A percentile compares a stretch with the other conserved stretches of the same genome.
These are phyloP conservation scores for Beroe forskalii DNA, from an alignment of 37 sponge, comb jelly and placozoan species.

Conservation along the genomic window DNA sequence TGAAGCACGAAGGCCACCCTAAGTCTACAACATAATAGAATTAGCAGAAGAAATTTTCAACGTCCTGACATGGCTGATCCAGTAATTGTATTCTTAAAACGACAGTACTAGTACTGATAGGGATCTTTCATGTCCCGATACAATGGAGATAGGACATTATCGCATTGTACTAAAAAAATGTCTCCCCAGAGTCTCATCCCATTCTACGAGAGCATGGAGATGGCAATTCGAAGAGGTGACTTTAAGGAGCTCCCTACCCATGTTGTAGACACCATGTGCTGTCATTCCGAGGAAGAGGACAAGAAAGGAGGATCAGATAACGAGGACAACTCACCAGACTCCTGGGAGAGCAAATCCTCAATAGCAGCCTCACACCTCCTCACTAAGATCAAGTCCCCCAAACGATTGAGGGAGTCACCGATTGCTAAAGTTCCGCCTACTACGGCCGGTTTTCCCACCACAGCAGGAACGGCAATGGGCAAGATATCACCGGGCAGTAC, in stretches of 20 bases:
- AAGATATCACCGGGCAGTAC: too few species aligned
- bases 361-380: neutral
- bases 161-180: too few species aligned
- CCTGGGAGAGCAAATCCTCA: neutral
- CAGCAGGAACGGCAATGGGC: neutral
- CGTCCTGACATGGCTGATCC: too few species aligned
- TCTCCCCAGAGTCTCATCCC: neutral
- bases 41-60: too few species aligned
- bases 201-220: neutral
- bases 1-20: too few species aligned
- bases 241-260: neutral
- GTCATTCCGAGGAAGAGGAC: neutral
- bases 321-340: neutral
- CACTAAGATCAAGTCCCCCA: neutral
- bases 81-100: too few species aligned
- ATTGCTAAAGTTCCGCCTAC: neutral
- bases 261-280: neutral
- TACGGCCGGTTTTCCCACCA: too few species aligned
- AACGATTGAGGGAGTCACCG: neutral
- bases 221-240: neutral
- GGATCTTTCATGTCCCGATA: too few species aligned
- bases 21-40: too few species aligned
- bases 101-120: too few species aligned
- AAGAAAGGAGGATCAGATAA: neutral
- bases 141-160: too few species aligned